A percentile compares a stretch with the other conserved stretches of the same genome.
Evolutionary conservation across 2,113 vertebrate species (phyloP).

Genomic region (Ophthalmolycus amberensis): DNA sequence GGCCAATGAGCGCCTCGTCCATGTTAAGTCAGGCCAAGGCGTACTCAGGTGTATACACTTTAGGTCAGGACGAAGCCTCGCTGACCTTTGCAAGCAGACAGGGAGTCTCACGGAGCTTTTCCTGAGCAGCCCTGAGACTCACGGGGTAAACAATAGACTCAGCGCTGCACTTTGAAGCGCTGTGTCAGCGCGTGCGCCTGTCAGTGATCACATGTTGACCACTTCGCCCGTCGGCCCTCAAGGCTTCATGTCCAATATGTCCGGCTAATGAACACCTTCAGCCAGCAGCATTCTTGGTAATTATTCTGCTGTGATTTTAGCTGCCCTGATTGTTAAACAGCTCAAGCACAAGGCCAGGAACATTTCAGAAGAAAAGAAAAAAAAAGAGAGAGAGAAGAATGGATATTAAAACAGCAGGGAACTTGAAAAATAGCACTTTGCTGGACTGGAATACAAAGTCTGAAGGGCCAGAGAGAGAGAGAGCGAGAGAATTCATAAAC

Average conservation of each 20-base stretch:
- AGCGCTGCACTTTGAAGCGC: slow-evolving; percentile 48
- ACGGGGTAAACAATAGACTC: slow-evolving; percentile 63
- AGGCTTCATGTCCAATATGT: slow-evolving; percentile 22
- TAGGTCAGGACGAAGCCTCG: slow-evolving; percentile 62
- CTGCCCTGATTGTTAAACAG: slow-evolving; percentile 32
- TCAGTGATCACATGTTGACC: slow-evolving; percentile 41
- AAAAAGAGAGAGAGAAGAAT: slow-evolving; percentile 40
- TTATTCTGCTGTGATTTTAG: slow-evolving; percentile 37
- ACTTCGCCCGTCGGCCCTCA: slow-evolving; percentile 22
- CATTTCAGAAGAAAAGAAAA: neutral
- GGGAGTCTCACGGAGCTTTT: slow-evolving; percentile 64
- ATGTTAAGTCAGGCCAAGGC: slow-evolving; percentile 70
- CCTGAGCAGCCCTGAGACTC: slow-evolving; percentile 54
- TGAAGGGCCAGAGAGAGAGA: slow-evolving; percentile 59
- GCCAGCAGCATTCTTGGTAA: slow-evolving; percentile 36
- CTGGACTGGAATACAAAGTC: slow-evolving; percentile 74
- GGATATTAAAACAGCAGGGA: slow-evolving; percentile 76
- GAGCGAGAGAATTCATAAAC: slow-evolving; percentile 69
- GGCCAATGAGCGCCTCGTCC: slow-evolving; percentile 63
- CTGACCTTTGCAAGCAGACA: slow-evolving; percentile 76
- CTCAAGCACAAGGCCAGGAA: slow-evolving; percentile 33
- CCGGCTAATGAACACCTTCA: slow-evolving; percentile 44
- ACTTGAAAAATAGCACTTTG: slow-evolving; percentile 63
- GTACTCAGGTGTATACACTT: slow-evolving; percentile 69
- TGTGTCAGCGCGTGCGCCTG: slow-evolving; percentile 17